These are phyloP conservation scores for Brachionus rubens DNA, from an alignment of 1,140 invertebrate genomes.

Conservation along the genomic window DNA sequence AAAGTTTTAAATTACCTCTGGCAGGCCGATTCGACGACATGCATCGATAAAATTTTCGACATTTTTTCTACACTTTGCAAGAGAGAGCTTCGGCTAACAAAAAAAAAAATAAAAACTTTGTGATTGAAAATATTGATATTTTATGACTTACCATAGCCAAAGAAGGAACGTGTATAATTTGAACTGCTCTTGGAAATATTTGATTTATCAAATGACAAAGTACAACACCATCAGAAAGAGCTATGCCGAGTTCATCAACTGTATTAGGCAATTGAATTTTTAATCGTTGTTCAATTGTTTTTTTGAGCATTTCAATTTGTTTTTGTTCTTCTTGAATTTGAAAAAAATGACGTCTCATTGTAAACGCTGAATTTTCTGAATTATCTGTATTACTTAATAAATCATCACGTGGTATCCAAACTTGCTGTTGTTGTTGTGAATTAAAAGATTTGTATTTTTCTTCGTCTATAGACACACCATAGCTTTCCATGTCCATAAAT, in stretches of 20 bases:
- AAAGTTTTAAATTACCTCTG: constrained; percentile 71
- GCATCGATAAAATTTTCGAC: constrained; percentile 92
- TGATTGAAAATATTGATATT: constrained; percentile 18
- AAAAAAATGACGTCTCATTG: constrained; percentile 83
- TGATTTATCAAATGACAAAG: constrained; percentile 88
- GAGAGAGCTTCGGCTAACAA: constrained; percentile 79
- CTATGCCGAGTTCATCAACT: constrained; percentile 73
- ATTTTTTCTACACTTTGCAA: constrained; percentile 85
- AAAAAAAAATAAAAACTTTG: constrained; percentile 49
- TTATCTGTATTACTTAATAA: background rate
- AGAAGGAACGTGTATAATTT: constrained; percentile 88
- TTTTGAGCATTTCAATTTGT: constrained; percentile 75
- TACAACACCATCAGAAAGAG: constrained; percentile 82
- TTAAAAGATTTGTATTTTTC: background rate
- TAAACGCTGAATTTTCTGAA: constrained; percentile 73
- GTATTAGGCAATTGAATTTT: constrained; percentile 3
- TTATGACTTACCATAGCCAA: constrained; percentile 70
- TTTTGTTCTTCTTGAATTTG: constrained; percentile 82
- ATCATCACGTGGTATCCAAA: constrained; percentile 32
- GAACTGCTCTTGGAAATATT: constrained; percentile 79
- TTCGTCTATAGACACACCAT: background rate
- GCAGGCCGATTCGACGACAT: constrained; percentile 83
- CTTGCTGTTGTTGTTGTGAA: background rate
- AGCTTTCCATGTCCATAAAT: background rate
- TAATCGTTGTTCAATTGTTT: constrained; percentile 56